Evolutionary conservation across 2,888 invertebrate species (phyloP), one percentile per base, ranked within the genome.

Genomic region (Limenitis camilla): DNA sequence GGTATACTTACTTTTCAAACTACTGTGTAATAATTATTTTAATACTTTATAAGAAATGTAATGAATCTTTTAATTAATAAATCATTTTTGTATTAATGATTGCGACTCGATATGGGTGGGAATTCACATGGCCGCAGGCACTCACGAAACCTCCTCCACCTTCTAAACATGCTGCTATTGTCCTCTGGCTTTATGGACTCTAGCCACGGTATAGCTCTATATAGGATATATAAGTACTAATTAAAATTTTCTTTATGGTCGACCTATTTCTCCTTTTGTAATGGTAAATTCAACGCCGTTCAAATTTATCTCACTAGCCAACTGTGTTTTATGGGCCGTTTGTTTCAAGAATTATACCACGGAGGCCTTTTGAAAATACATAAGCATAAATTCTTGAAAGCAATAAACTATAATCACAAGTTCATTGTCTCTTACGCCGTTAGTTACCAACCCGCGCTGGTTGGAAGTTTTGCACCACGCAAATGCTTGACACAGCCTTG

Each of bases 91-190:
- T 49, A 45, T 41, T 42, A 62, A 64, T 19, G 67, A 69, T 71
- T 72, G 76, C 67, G 68, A 71, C 72, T 71, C 68, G 59, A 72
- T 68, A 65, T 67, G 72, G 74, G 72, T 73, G 72, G 73, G 73
- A 71, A 68, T 74, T 63, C 35, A 30, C 55, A 68, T 59, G 58
- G 76, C 80, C 76, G 70, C 68, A 72, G 79, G 79, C 79, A 65
- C 70, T 70, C 78, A 81, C 80, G 80, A 71, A 61, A 60, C 64
- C 74, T 69, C 81, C 82, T 70, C 82, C 81, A 82, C 85, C 83
- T 76, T 73, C 76, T 69, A 69, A 70, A 70, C 80, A 78, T 78
- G 79, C 72, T 64, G 75, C 79, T 73, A 81, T 83, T 84, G 82
- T 82, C 79, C 66, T 66, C 51, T 56, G 57, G 63, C 61, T 67